Percentiles rank a stretch among this genome's conserved stretches.
Evolutionary conservation across 1,140 invertebrate genomes (phyloP).

Genomic region (Ostrea edulis): DNA sequence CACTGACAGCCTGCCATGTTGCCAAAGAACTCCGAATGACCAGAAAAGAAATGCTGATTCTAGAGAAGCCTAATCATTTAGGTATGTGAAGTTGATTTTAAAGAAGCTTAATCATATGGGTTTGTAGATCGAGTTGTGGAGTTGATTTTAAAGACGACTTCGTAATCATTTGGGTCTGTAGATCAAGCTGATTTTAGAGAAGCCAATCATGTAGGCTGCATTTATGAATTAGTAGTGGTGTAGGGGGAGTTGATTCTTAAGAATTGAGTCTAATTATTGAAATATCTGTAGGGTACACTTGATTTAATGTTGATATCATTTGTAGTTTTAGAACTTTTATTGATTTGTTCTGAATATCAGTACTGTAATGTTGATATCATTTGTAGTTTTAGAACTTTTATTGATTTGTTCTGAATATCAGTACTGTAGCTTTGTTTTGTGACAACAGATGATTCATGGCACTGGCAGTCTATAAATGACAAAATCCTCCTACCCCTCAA

Average conservation of each 20-base stretch:
- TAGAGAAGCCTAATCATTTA: constrained; percentile 78
- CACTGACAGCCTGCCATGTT: constrained; percentile 98
- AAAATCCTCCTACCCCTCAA: constrained; percentile 83
- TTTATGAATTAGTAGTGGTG: too few species aligned
- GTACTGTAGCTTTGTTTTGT: not conserved
- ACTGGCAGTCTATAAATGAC: constrained; percentile 92
- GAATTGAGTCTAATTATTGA: too few species aligned
- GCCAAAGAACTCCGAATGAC: constrained; percentile 96
- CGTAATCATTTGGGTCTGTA: too few species aligned
- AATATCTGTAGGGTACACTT: not conserved
- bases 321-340: not conserved
- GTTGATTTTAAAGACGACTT: too few species aligned
- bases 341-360: not conserved
- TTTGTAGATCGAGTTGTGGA: not conserved
- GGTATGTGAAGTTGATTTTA: constrained; percentile 57
- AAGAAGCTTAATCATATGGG: too few species aligned
- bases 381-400: not conserved
- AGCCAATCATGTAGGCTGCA: too few species aligned
- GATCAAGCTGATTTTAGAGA: too few species aligned
- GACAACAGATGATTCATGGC: constrained; percentile 81
- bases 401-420: not conserved
- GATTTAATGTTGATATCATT: not conserved
- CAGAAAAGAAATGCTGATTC: constrained; percentile 87
- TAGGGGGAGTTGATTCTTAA: too few species aligned
- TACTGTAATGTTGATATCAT: too few species aligned